Conservation (phyloP, 2,113 vertebrate species). For the Nycticryphes semicollaris region DNA sequence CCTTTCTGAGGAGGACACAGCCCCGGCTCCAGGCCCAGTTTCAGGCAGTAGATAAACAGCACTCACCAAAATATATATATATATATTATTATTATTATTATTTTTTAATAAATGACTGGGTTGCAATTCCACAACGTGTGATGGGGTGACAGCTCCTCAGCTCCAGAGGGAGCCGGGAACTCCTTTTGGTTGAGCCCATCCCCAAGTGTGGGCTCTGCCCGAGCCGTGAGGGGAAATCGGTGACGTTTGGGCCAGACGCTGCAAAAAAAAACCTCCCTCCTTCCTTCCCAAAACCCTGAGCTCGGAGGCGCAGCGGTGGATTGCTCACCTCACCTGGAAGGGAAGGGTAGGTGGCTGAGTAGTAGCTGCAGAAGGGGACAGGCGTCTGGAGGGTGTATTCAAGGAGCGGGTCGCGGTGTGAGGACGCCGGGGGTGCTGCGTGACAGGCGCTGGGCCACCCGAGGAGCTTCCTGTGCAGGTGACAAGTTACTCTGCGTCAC, state of each 20-base stretch:
- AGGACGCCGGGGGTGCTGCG: background rate
- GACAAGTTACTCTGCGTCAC: background rate
- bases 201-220: rapidly evolving
- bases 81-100: background rate
- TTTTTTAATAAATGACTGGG: background rate
- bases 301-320: background rate
- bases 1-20: background rate
- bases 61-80: background rate
- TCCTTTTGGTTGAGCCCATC: background rate
- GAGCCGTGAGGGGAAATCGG: background rate
- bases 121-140: background rate
- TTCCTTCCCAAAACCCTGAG: background rate
- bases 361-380: background rate
- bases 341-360: background rate
- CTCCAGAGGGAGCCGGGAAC: background rate
- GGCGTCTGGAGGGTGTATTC: background rate
- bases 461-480: background rate
- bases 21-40: too few relatives aligned
- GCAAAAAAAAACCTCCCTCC: background rate
- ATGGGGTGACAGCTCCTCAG: background rate
- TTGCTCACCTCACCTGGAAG: background rate
- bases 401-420: background rate
- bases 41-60: background rate
- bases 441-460: background rate
- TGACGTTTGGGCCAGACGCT: background rate